A percentile compares a stretch with the other conserved stretches of the same genome.
Conservation (phyloP, 1,140 invertebrate species). For the Drosophila busckii region DNA sequence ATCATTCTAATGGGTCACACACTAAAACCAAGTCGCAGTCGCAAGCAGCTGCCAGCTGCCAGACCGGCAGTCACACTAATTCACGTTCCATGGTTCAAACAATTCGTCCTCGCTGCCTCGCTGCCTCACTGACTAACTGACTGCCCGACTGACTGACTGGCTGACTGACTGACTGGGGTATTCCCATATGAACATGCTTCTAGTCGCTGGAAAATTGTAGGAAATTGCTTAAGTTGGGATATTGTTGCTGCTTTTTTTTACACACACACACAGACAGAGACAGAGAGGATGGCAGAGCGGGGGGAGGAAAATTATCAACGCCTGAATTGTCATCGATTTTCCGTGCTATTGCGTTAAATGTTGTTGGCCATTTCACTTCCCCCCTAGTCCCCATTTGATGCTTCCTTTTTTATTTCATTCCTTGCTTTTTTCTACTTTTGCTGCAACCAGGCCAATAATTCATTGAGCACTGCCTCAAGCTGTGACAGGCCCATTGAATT, state of each 20-base stretch:
- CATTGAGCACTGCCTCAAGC: constrained; percentile 48
- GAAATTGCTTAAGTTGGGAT: constrained; percentile 74
- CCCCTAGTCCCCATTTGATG: neutral
- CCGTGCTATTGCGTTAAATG: constrained; percentile 74
- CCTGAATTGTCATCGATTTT: constrained; percentile 77
- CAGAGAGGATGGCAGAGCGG: constrained; percentile 19
- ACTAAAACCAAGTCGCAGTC: constrained; percentile 48
- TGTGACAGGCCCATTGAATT: constrained; percentile 60
- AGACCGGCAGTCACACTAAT: constrained; percentile 40
- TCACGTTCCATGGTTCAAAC: constrained; percentile 39
- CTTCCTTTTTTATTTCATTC: constrained; percentile 4
- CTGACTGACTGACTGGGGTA: constrained; percentile 29
- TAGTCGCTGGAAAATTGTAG: constrained; percentile 56
- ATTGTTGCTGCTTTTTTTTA: constrained; percentile 64
- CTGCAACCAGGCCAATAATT: constrained; percentile 54
- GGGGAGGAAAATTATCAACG: constrained; percentile 69
- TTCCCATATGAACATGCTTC: constrained; percentile 67
- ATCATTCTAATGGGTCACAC: constrained; percentile 76
- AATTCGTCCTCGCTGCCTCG: constrained; percentile 10
- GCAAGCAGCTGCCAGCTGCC: constrained; percentile 25
- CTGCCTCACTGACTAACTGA: constrained; percentile 1
- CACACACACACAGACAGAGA: no score
- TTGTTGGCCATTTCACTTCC: constrained; percentile 41
- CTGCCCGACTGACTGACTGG: neutral
- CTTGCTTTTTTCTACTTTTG: constrained; percentile 4